Percentiles rank a stretch among this genome's conserved stretches.
phyloP scores from a whole-genome alignment of 1,140 invertebrate species.

The Bombus difficillimus region DNA sequence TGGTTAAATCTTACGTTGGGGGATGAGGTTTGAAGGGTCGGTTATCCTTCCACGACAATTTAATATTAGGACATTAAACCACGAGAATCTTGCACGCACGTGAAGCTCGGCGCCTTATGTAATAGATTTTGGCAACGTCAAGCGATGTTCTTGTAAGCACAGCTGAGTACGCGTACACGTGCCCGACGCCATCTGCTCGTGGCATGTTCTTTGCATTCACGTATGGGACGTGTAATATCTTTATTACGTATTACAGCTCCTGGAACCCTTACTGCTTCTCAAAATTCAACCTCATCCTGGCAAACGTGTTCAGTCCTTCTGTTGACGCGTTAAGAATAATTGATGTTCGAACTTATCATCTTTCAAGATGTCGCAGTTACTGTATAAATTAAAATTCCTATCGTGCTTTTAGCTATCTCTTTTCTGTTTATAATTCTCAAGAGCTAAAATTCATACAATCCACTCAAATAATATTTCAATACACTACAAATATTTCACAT shows the following conservation, averaged over 20 bases:
- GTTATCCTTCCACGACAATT: neutral
- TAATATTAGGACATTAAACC: constrained; percentile 21
- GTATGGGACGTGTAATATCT: constrained; percentile 13
- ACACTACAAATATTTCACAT: neutral
- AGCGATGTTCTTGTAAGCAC: constrained; percentile 20
- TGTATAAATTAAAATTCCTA: too few species aligned
- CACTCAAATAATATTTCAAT: neutral
- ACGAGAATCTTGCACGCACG: neutral
- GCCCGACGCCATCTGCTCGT: constrained; percentile 9
- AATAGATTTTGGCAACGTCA: constrained; percentile 45
- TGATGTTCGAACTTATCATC: neutral
- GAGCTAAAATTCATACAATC: too few species aligned
- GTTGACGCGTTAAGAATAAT: neutral
- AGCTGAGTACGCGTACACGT: constrained; percentile 28
- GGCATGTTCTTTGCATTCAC: constrained; percentile 37
- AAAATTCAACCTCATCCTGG: neutral
- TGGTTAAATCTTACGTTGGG: neutral
- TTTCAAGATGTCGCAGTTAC: too few species aligned
- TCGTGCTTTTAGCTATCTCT: too few species aligned
- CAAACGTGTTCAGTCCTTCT: neutral
- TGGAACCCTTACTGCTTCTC: neutral
- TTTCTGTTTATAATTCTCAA: too few species aligned
- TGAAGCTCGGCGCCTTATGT: neutral
- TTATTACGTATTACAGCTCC: neutral
- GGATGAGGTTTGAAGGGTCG: neutral